phyloP scores from a whole-genome alignment of 2,113 vertebrate species.

The Stercorarius parasiticus region DNA sequence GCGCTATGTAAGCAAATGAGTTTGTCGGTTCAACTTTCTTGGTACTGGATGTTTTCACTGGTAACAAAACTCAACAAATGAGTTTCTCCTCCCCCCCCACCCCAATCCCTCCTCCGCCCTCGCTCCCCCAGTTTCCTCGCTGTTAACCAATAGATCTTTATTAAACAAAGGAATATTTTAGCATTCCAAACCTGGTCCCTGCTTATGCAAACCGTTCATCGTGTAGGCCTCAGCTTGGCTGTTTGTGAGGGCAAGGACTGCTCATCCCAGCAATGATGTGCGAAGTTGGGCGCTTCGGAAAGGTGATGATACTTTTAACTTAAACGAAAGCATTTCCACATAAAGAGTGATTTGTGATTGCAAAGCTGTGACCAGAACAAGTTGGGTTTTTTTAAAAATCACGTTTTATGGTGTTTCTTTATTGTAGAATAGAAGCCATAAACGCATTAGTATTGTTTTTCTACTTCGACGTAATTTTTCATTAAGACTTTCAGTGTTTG shows the following conservation, averaged over 20 bases:
- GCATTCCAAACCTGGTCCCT: constrained; percentile 61
- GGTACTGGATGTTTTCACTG: constrained; percentile 50
- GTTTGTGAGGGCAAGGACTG: background rate
- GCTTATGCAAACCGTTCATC: constrained; percentile 2
- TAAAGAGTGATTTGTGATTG: constrained; percentile 39
- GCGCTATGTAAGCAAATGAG: constrained; percentile 47
- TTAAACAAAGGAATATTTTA: constrained; percentile 67
- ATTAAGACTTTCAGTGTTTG: constrained; percentile 36
- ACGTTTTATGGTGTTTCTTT: constrained; percentile 47
- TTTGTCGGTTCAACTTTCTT: constrained; percentile 46
- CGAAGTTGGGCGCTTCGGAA: background rate
- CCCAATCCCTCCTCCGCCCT: background rate
- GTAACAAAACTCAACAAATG: constrained; percentile 57
- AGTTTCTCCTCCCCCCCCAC: constrained; percentile 4
- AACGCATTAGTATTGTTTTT: constrained; percentile 44
- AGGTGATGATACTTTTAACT: constrained; percentile 24
- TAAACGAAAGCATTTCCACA: constrained; percentile 41
- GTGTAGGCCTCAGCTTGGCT: background rate
- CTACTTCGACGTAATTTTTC: constrained; percentile 60
- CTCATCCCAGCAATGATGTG: background rate
- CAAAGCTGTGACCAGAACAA: constrained; percentile 64
- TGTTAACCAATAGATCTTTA: constrained; percentile 51
- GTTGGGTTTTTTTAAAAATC: background rate
- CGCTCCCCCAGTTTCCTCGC: background rate
- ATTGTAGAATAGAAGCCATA: constrained; percentile 76